Conservation (phyloP, 2,113 vertebrate genomes). For the Eulacestoma nigropectus region DNA sequence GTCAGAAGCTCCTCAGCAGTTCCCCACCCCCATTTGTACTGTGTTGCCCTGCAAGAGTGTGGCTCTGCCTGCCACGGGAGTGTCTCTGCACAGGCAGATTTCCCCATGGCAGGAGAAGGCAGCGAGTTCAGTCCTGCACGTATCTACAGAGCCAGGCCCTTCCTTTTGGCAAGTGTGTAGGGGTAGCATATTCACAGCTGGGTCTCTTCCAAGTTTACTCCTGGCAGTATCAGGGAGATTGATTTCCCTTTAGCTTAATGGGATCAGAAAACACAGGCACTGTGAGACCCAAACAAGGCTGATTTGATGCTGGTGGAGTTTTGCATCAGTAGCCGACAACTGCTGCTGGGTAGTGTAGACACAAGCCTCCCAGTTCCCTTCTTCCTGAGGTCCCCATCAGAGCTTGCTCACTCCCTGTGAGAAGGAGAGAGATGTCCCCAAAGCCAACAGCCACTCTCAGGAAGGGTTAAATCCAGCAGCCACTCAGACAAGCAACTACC, state of each 20-base stretch:
- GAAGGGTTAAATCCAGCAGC: neutral
- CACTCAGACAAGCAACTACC: neutral
- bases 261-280: neutral
- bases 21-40: neutral
- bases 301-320: neutral
- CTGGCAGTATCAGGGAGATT: neutral
- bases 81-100: rapidly evolving
- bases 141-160: neutral
- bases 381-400: neutral
- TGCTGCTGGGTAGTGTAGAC: neutral
- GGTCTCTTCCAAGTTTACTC: neutral
- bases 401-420: neutral
- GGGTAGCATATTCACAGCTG: neutral
- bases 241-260: neutral
- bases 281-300: neutral
- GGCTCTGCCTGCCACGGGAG: neutral
- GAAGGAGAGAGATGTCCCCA: neutral
- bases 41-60: neutral
- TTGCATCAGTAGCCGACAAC: neutral
- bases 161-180: neutral
- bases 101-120: neutral
- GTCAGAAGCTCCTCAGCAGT: neutral
- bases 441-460: neutral
- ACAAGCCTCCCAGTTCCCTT: neutral
- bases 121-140: neutral